Percentiles rank a stretch among this genome's conserved stretches.
Conservation (phyloP, 1,140 invertebrate species). For the Plodia interpunctella region DNA sequence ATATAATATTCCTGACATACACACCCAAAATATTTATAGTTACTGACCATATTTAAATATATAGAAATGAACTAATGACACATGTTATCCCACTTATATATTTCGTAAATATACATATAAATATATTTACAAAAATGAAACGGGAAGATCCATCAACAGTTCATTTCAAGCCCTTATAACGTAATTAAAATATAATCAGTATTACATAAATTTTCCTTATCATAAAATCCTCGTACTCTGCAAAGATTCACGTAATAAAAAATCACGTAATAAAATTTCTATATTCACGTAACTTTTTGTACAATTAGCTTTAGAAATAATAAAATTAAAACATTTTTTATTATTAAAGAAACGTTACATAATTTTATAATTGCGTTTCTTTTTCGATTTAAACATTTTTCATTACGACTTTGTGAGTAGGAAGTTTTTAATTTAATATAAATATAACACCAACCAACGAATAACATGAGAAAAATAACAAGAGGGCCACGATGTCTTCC, state of each 20-base stretch:
- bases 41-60: not conserved
- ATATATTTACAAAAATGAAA: not conserved
- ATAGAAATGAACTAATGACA: not conserved
- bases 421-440: not conserved
- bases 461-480: constrained; percentile 35
- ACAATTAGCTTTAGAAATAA: too few relatives aligned
- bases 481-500: constrained; percentile 30
- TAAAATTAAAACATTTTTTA: too few relatives aligned
- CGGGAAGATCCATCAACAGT: not conserved
- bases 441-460: constrained; percentile 19
- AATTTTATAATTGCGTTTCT: too few relatives aligned
- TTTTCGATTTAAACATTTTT: too few relatives aligned
- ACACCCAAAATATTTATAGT: not conserved
- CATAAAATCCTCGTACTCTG: not conserved
- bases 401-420: not conserved
- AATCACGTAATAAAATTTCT: not conserved
- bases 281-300: too few relatives aligned
- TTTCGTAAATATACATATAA: not conserved
- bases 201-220: not conserved
- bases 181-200: not conserved
- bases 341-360: too few relatives aligned
- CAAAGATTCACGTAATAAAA: not conserved
- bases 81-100: not conserved
- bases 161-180: not conserved
- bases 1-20: not conserved